Conservation (phyloP, 2,113 vertebrate genomes). For the Eonycteris spelaea region DNA sequence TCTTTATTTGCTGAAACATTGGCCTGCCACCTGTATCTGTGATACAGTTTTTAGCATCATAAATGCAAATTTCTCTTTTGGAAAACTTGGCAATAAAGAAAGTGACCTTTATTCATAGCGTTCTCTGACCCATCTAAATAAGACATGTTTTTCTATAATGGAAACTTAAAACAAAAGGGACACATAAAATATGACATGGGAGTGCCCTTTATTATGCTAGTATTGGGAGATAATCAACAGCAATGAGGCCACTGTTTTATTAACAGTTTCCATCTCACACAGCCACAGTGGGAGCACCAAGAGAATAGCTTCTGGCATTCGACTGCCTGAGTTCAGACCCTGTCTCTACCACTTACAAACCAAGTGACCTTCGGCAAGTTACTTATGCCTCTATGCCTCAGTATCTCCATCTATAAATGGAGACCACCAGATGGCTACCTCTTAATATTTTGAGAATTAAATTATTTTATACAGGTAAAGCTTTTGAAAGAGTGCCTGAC, state of each 20-base stretch:
- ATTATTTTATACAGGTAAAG: background rate
- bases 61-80: conserved; percentile 36
- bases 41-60: conserved; percentile 5
- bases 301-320: background rate
- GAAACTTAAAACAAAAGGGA: background rate
- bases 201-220: background rate
- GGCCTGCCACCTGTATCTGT: background rate
- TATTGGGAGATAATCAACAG: background rate
- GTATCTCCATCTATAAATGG: background rate
- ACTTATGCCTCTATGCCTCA: background rate
- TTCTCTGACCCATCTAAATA: conserved; percentile 20
- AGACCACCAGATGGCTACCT: background rate
- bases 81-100: conserved; percentile 28
- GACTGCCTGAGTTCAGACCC: background rate
- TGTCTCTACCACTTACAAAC: background rate
- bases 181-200: background rate
- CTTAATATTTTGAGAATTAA: background rate
- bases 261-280: background rate
- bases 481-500: background rate
- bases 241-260: background rate
- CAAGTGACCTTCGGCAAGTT: background rate
- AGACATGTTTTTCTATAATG: background rate
- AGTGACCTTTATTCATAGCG: background rate
- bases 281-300: background rate
- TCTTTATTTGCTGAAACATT: background rate